Evolutionary conservation across 2,113 vertebrate species (phyloP).

Genomic region (Seriola rivoliana): DNA sequence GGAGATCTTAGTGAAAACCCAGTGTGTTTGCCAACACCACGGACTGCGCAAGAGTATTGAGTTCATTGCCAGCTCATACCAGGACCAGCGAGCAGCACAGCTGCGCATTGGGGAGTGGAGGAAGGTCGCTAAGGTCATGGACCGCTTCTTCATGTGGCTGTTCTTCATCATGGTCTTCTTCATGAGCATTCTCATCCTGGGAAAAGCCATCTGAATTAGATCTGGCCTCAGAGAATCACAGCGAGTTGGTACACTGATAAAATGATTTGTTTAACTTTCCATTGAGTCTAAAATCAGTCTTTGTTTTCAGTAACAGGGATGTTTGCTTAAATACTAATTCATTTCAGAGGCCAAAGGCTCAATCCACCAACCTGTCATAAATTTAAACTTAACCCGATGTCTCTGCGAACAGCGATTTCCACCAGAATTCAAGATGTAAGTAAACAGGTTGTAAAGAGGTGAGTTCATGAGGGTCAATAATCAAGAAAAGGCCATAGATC

Average conservation of each 20-base stretch:
- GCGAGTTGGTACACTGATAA: not conserved
- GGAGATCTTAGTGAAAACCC: constrained; percentile 45
- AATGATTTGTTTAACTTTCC: not conserved
- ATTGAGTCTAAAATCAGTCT: not conserved
- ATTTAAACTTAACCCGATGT: too few relatives aligned
- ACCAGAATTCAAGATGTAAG: too few relatives aligned
- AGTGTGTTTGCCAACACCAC: constrained; percentile 84
- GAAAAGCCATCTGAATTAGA: constrained; percentile 85
- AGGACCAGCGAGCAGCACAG: constrained; percentile 86
- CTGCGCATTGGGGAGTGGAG: constrained; percentile 88
- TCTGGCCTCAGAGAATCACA: not conserved
- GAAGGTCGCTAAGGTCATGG: constrained; percentile 92
- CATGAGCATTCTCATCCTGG: constrained; percentile 91
- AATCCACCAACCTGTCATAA: too few relatives aligned
- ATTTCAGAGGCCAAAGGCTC: not conserved
- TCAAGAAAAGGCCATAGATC: not conserved
- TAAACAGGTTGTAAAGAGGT: too few relatives aligned
- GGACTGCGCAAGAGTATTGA: constrained; percentile 82
- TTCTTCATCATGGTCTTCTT: constrained; percentile 93
- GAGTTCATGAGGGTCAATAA: not conserved
- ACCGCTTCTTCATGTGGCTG: constrained; percentile 93
- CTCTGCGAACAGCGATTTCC: too few relatives aligned
- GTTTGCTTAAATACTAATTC: not conserved
- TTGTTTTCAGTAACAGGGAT: not conserved
- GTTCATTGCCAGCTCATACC: constrained; percentile 87